phyloP scores from a whole-genome alignment of 1,140 invertebrate species.

The Drosophila biarmipes region DNA sequence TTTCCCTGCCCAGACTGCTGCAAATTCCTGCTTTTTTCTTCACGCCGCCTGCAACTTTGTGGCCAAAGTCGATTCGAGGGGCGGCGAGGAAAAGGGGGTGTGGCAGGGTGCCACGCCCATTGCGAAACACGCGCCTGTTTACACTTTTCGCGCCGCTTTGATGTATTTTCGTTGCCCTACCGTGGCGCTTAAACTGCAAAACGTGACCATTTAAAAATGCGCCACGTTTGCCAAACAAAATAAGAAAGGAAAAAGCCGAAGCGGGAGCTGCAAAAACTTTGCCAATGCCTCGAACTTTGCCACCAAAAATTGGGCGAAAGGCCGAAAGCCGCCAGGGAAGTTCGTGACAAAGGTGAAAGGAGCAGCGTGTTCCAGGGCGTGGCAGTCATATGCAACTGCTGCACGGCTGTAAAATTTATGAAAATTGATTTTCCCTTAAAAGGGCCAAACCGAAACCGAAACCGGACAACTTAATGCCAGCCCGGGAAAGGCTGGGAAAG shows the following conservation, averaged over 20 bases:
- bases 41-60: conserved; percentile 71
- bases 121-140: conserved; percentile 70
- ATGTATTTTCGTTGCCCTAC: conserved; percentile 62
- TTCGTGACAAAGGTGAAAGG: conserved; percentile 76
- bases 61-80: conserved; percentile 38
- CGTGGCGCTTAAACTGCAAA: conserved; percentile 75
- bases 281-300: conserved; percentile 41
- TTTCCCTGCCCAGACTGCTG: conserved; percentile 30
- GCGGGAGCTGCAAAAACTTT: conserved; percentile 59
- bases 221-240: conserved; percentile 64
- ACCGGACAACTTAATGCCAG: conserved; percentile 68
- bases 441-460: conserved; percentile 53
- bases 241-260: neutral
- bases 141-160: conserved; percentile 77
- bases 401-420: conserved; percentile 69
- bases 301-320: conserved; percentile 24
- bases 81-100: neutral
- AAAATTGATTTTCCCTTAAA: conserved; percentile 76
- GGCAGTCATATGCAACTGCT: conserved; percentile 76
- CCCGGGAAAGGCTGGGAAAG: neutral
- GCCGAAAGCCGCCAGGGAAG: conserved; percentile 26
- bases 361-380: conserved; percentile 29
- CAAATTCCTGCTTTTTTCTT: conserved; percentile 56
- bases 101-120: conserved; percentile 30
- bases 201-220: conserved; percentile 83